phyloP scores from a whole-genome alignment of 2,888 invertebrate genomes.

The Agrotis clavis region DNA sequence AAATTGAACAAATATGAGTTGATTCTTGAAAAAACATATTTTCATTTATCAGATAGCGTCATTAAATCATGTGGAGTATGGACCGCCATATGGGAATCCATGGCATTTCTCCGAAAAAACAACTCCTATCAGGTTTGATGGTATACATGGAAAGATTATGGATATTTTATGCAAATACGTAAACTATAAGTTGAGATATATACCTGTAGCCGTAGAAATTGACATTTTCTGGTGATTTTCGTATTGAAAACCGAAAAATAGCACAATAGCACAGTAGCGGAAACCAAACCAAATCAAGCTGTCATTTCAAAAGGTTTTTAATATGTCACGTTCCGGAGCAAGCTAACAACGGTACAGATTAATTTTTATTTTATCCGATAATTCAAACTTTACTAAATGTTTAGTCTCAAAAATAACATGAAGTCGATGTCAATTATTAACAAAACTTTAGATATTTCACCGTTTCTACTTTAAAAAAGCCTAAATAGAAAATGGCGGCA shows the following conservation, averaged over 20 bases:
- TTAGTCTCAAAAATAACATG: conserved; percentile 1
- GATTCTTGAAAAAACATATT: conserved; percentile 70
- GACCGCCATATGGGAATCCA: conserved; percentile 91
- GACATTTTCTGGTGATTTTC: conserved; percentile 87
- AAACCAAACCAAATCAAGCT: conserved; percentile 91
- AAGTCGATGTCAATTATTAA: background rate
- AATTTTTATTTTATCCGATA: conserved; percentile 15
- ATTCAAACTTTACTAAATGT: background rate
- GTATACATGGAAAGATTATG: conserved; percentile 74
- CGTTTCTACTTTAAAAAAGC: conserved; percentile 21
- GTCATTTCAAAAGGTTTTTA: conserved; percentile 88
- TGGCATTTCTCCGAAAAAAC: conserved; percentile 90
- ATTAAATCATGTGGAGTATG: conserved; percentile 90
- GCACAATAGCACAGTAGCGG: conserved; percentile 91
- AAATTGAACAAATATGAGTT: conserved; percentile 67
- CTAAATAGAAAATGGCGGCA: conserved; percentile 61
- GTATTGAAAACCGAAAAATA: conserved; percentile 88
- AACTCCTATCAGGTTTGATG: conserved; percentile 84
- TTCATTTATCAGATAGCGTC: conserved; percentile 84
- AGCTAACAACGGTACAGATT: conserved; percentile 40
- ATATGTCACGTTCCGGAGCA: conserved; percentile 76
- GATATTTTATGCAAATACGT: conserved; percentile 67
- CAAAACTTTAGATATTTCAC: background rate
- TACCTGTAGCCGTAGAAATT: conserved; percentile 90
- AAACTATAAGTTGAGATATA: conserved; percentile 71